Evolutionary conservation across 2,797 vertebrate species (phyloP), one percentile per base, ranked within the genome.

Genomic region (Falco novaeseelandiae): DNA sequence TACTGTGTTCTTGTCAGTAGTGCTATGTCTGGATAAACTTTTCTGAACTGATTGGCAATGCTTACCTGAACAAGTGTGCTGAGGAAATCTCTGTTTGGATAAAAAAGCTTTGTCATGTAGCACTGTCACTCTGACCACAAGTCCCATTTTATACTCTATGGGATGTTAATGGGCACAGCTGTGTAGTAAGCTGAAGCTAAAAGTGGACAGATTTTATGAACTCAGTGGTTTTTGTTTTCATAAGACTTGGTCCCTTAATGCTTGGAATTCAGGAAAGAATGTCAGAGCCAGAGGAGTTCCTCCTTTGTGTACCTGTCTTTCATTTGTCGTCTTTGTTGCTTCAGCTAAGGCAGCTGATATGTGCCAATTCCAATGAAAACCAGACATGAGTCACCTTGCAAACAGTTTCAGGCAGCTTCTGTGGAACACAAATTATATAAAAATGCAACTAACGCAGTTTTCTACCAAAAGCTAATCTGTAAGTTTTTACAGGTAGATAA

Each of bases 151-250:
- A 51, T 21, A 42, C 70, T 54, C 38, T 54, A 0, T 52, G 20
- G 40, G 23, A 6, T 21, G 25, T 18, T 55, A 21, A 5, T 19
- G 58, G 49, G 16, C 32, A 16, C 48, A 80, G 27, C 19, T 66
- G 26, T 30, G 22, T 19, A 67, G 25, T 4, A 27, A 63, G 9
- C 1, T 51, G 61, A 81, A 63, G 38, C 4, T 67, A 70, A 40
- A 70, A 25, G 27, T 44, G 14, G 27, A 36, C 9, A 63, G 40
- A 44, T 74, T 83, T 87, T 74, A 40, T 55, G 13, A 59, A 69
- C 15, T 26, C 44, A 3, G 6, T 44, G 17, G 0, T 23, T 38
- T 13, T 55, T 46, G 10, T 65, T 40, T n/a, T 25, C 4, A 0
- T 36, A 46, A 34, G 26, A 46, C 63, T 82, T 63, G 7, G 26